Base-by-base conservation (phyloP, 2,113 vertebrate species). In the Campylomormyrus tamandua region DNA sequence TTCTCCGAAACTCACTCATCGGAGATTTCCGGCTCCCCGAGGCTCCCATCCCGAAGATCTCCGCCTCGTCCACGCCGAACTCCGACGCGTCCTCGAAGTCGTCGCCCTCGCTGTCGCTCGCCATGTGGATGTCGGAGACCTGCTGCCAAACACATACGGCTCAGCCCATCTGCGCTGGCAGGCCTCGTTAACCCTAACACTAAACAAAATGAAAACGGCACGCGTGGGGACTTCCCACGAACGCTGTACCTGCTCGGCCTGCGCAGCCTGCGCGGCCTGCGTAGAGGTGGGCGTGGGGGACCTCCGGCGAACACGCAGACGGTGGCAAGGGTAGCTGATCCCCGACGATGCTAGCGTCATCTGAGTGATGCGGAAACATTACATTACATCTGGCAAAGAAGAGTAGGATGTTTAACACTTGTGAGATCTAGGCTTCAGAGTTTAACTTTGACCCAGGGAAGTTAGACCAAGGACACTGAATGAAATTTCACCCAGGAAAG, bases 1-100 rank as follows among this genome's bases (percentile, higher is more conserved):
- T 42, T 17, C 45, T 84, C 45, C 45, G 8, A 50, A 31, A 95
- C 97, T 94, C 96, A 99, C 98, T 99, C 98, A 99, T 98, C 91
- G 98, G 97, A 2, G 98, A 96, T 96, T 98, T 99, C 94, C 97
- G 97, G 95, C 97, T 95, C 92, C 94, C 96, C 93, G 97, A 97
- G 10, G 97, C 96, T 19, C 97, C 95, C 96, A 98, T 97, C 92
- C 97, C 97, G 92, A 99, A 99, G 96, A 99, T 98, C 94, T 99
- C 98, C 90, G 97, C 97, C 93, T 99, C 98, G 56, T 99, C 98
- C 89, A 99, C 98, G 70, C 98, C 98, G 93, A 99, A 99, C 94
- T 99, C 98, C 87, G 98, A 97, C 52, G 98, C 98, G 92, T 99
- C 98, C 94, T 99, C 98, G 93, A 98, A 99, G 93, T 99, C 98